Base-by-base conservation (phyloP, 2,113 vertebrate species). In the Carettochelys insculpta region DNA sequence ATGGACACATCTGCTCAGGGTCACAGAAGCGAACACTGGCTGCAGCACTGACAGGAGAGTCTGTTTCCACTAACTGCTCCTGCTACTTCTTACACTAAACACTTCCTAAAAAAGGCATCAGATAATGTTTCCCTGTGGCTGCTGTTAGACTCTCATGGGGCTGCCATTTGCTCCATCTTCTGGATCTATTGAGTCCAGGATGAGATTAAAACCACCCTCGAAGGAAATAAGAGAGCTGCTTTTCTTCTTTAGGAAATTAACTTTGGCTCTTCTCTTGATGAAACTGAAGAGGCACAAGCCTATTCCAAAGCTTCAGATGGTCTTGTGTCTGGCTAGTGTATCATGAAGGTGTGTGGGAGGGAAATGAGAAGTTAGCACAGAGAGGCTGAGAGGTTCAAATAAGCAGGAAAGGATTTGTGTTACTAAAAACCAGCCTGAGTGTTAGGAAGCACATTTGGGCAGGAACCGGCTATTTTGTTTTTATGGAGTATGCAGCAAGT, bases 131-230 rank as follows among this genome's bases (percentile, higher is more conserved):
- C 95, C 95, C 91, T 85, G 86, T 90, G 96, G 94, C 96, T 97
- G 96, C 95, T 10, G 87, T 90, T 92, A 96, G 95, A 95, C 95
- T 95, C 94, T 96, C 95, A 90, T 58, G n/a, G 95, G 96, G 95
- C 94, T 95, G 83, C 94, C 92, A 88, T 97, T 95, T 96, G 92
- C 92, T 94, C 81, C 52, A 76, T 17, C 90, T 89, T 94, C 94
- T 94, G 94, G 95, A 96, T 95, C 95, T 93, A 86, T 92, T 95
- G 92, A 91, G 94, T 31, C 94, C 1, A 0, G 93, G 95, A 96
- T 94, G 95, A 95, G 95, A 97, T 97, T 96, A 96, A 97, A 96
- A 97, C 94, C 96, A 95, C 92, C 94, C 92, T 92, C 93, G 94
- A 90, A 95, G 61, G 61, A 22, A 20, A 16, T 1, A 8, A 68